Evolutionary conservation across 1,140 invertebrate genomes (phyloP), one percentile per base, ranked within the genome.

Genomic region (Drosophila novamexicana): DNA sequence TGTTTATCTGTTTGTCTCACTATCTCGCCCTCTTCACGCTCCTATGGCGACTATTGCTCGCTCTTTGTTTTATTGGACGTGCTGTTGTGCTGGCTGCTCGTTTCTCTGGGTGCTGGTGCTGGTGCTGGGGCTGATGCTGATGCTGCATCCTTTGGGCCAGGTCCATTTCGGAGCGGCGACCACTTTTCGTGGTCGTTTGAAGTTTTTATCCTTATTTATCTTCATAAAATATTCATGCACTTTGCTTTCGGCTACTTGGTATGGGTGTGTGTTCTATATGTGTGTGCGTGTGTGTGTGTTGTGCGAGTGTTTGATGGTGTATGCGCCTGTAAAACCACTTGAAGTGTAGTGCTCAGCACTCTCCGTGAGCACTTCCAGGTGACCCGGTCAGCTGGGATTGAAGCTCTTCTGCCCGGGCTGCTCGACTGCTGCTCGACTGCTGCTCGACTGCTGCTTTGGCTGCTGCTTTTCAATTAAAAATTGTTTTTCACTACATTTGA

Each of bases 141-240:
- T 67, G 78, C 63, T 71, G 69, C 74, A 63, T 63, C 66, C 53
- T 67, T 68, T 64, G 64, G 69, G 7, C 32, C 44, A 58, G 53
- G 39, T 52, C 45, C 63, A 59, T 68, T 73, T 67, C 7, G 34
- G 14, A 34, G 37, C 45, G 59, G 32, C 53, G 45, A 67, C 68
- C 76, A 77, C 76, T 86, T 82, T 82, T 74, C 68, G 83, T 83
- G 77, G 83, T 83, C 83, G 79, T 80, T 88, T 88, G 59, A 88
- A 88, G 83, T 88, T 88, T 89, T 88, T 88, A 89, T 89, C 76
- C 84, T 89, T 88, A 89, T 88, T 88, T 89, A 88, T 88, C 83
- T 84, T 88, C 77, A 89, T 88, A 89, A 89, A 89, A 88, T 89
- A 88, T 88, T 84, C 84, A 88, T 88, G 84, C 84, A 88, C 83